Evolutionary conservation across 2,797 vertebrate species (phyloP).

Genomic region (Hirundo rustica): DNA sequence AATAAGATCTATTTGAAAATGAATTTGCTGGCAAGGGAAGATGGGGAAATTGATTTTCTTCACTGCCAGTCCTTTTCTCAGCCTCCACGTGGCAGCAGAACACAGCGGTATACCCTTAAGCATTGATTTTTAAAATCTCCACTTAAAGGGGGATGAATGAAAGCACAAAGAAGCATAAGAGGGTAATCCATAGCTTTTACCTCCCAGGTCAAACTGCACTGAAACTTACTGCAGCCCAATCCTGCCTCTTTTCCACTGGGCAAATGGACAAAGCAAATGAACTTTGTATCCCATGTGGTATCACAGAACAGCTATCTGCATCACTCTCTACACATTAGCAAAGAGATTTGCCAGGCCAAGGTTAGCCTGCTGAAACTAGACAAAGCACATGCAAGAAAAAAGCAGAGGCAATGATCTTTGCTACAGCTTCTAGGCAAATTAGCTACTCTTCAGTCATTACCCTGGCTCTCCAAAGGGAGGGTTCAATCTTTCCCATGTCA

Average conservation of each 20-base stretch:
- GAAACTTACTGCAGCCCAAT: neutral
- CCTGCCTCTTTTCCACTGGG: neutral
- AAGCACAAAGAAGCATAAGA: neutral
- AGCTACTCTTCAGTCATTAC: neutral
- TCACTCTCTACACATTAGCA: neutral
- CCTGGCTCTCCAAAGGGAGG: neutral
- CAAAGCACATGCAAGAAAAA: neutral
- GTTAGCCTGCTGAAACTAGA: neutral
- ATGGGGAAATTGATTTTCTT: neutral
- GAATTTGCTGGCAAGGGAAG: neutral
- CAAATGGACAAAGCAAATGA: constrained; percentile 36
- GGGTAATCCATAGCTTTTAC: neutral
- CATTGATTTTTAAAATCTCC: neutral
- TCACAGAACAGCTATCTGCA: neutral
- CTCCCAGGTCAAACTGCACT: neutral
- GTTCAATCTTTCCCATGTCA: neutral
- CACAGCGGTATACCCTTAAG: neutral
- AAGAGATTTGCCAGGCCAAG: constrained; percentile 17
- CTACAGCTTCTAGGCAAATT: neutral
- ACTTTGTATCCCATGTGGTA: constrained; percentile 7
- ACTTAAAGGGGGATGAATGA: neutral
- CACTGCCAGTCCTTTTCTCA: neutral
- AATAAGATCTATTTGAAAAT: neutral
- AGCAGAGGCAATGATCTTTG: neutral
- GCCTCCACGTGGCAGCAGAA: constrained; percentile 48